Evolutionary conservation across 2,797 vertebrate species (phyloP).

Genomic region (Podarcis siculus): DNA sequence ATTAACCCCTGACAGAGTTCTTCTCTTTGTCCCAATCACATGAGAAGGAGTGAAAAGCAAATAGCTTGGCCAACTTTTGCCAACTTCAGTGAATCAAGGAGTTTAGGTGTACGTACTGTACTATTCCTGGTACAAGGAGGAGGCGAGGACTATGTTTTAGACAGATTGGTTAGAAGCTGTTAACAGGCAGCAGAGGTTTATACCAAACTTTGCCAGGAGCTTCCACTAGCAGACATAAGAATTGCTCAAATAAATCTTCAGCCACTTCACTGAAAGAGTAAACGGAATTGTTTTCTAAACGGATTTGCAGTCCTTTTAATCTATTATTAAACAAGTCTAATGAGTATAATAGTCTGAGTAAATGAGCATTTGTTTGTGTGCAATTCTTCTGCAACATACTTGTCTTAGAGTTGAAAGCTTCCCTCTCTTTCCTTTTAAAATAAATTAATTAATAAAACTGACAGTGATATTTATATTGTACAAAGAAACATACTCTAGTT

Average conservation of each 20-base stretch:
- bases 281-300: conserved; percentile 48
- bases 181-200: neutral
- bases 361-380: conserved; percentile 41
- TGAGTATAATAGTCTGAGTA: conserved; percentile 41
- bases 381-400: conserved; percentile 43
- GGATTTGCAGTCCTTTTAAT: conserved; percentile 47
- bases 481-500: neutral
- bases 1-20: neutral
- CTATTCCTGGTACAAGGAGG: neutral
- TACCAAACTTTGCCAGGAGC: neutral
- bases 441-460: neutral
- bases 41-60: too few species aligned
- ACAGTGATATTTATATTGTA: neutral
- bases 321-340: conserved; percentile 51
- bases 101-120: neutral
- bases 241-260: conserved; percentile 24
- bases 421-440: conserved; percentile 4
- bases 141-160: neutral
- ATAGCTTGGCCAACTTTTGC: too few species aligned
- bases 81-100: too few species aligned
- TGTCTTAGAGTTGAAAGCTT: conserved; percentile 50
- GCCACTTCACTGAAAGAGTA: conserved; percentile 47
- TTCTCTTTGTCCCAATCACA: neutral
- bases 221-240: conserved; percentile 40
- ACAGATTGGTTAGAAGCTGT: neutral